A percentile compares a stretch with the other conserved stretches of the same genome.
Conservation (phyloP, 1,140 invertebrate genomes). For the Triops longicaudatus region DNA sequence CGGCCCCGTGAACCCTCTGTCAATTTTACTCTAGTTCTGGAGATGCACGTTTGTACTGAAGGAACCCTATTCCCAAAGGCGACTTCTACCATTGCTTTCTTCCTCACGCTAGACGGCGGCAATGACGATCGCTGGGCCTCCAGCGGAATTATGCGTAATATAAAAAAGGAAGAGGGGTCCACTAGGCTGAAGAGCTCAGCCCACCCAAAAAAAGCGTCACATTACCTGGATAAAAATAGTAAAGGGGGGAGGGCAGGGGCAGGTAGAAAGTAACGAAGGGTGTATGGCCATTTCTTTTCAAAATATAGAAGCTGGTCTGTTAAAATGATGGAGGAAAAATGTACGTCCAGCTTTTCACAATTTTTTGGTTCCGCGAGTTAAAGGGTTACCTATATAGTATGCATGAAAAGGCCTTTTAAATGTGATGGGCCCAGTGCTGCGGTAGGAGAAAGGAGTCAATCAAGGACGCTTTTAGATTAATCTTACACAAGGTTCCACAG, state of each 20-base stretch:
- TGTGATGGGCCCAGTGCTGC: neutral
- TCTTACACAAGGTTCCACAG: neutral
- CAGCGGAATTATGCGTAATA: constrained; percentile 7
- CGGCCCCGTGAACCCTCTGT: neutral
- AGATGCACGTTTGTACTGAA: neutral
- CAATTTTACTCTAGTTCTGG: neutral
- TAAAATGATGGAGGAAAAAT: neutral
- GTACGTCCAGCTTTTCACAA: neutral
- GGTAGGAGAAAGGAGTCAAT: constrained; percentile 14
- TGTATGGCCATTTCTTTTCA: neutral
- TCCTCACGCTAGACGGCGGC: constrained; percentile 8
- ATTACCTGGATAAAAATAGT: neutral
- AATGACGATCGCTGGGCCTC: neutral
- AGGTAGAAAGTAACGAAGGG: neutral
- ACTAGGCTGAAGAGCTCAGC: neutral
- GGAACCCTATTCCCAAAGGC: neutral
- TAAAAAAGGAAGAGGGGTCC: neutral
- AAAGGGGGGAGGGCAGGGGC: neutral
- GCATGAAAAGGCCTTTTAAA: neutral
- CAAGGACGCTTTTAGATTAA: neutral
- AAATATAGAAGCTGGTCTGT: neutral
- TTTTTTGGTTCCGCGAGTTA: neutral
- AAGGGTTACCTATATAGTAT: constrained; percentile 4
- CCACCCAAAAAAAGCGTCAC: constrained; percentile 14
- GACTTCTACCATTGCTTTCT: neutral